phyloP scores from a whole-genome alignment of 2,888 invertebrate species.

The Caenorhabditis panamensis region DNA sequence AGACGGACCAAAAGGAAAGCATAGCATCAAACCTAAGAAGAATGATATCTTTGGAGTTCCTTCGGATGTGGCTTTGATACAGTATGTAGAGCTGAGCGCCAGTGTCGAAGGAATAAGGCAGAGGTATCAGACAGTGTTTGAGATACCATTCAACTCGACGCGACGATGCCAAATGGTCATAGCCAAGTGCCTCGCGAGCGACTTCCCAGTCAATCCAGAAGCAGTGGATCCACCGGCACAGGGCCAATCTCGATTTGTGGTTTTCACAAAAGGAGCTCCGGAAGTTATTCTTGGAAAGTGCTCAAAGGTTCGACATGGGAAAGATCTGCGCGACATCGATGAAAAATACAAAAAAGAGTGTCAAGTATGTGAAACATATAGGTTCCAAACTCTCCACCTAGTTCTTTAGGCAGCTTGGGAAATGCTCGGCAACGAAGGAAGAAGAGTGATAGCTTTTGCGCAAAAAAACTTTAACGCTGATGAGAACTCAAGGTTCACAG shows the following conservation, averaged over 20 bases:
- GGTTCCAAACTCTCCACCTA: neutral
- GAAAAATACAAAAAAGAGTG: conserved; percentile 74
- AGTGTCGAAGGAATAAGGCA: conserved; percentile 78
- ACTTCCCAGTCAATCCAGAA: conserved; percentile 44
- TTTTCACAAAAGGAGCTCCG: conserved; percentile 80
- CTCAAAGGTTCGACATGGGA: conserved; percentile 65
- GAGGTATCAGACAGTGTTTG: conserved; percentile 76
- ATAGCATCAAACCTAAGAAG: conserved; percentile 34
- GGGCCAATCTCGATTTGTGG: conserved; percentile 69
- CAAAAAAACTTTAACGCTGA: conserved; percentile 75
- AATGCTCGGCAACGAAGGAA: conserved; percentile 77
- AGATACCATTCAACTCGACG: conserved; percentile 80
- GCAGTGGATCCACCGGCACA: conserved; percentile 37
- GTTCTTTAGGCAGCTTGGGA: conserved; percentile 75
- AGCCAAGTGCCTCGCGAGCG: conserved; percentile 69
- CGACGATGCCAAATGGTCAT: conserved; percentile 78
- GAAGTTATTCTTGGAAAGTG: conserved; percentile 77
- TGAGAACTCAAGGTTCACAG: conserved; percentile 65
- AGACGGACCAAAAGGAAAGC: conserved; percentile 7
- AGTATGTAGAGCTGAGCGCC: conserved; percentile 77
- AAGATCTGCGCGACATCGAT: conserved; percentile 71
- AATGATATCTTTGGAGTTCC: conserved; percentile 75
- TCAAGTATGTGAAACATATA: conserved; percentile 61
- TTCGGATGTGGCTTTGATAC: conserved; percentile 78
- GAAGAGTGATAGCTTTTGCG: conserved; percentile 80